phyloP scores from a whole-genome alignment of 2,888 invertebrate genomes.

The Mimumesa dahlbomi region DNA sequence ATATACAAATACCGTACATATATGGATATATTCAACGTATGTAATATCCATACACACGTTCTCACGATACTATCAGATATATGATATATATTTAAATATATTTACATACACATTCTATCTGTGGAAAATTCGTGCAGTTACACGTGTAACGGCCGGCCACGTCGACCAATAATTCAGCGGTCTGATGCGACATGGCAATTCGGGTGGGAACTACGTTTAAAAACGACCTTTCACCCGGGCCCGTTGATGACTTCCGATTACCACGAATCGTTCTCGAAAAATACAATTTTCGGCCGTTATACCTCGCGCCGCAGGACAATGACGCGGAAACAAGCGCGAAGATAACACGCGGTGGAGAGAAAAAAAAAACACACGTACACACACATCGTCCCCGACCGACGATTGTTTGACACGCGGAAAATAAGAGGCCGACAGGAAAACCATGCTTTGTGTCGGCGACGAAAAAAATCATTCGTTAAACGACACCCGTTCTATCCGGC shows the following conservation, averaged over 20 bases:
- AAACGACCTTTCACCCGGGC: conserved; percentile 32
- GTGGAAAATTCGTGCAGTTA: conserved; percentile 10
- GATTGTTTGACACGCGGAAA: too few species aligned
- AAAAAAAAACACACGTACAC: too few species aligned
- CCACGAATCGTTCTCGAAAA: conserved; percentile 48
- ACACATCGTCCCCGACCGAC: too few species aligned
- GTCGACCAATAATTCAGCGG: conserved; percentile 19
- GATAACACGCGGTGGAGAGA: conserved; percentile 19
- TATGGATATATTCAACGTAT: too few species aligned
- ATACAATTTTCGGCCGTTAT: conserved; percentile 48
- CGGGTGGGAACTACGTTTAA: conserved; percentile 36
- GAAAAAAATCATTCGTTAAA: too few species aligned
- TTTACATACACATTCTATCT: background rate
- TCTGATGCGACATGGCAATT: conserved; percentile 8
- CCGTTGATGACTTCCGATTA: conserved; percentile 50
- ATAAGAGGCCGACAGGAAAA: too few species aligned
- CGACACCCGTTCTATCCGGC: too few species aligned
- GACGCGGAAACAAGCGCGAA: conserved; percentile 25
- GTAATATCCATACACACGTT: too few species aligned
- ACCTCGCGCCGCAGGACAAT: conserved; percentile 26
- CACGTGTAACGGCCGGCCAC: background rate
- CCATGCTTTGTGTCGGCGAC: too few species aligned
- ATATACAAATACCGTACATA: too few species aligned
- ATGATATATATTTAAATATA: too few species aligned
- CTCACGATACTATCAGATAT: too few species aligned